Evolutionary conservation across 2,797 vertebrate species (phyloP).

Genomic region (Acanthurus lineatus): DNA sequence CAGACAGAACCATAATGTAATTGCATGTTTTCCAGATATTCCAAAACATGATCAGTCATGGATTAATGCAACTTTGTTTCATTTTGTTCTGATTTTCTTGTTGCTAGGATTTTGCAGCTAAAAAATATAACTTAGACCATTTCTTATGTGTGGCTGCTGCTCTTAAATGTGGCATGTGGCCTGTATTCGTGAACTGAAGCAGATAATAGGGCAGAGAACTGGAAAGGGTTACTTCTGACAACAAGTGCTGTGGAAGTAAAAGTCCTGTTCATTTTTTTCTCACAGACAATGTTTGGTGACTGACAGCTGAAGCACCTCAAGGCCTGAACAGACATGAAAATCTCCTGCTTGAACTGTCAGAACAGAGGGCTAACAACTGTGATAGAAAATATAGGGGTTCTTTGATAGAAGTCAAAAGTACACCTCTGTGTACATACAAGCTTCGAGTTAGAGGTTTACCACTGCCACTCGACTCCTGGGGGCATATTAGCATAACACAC

Average conservation of each 20-base stretch:
- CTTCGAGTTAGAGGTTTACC: background rate
- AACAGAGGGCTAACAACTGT: background rate
- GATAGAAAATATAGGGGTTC: background rate
- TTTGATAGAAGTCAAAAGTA: background rate
- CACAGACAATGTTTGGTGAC: background rate
- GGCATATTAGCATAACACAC: no score
- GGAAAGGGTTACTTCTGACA: background rate
- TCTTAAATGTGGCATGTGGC: slow-evolving; percentile 1
- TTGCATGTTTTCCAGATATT: background rate
- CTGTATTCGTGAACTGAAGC: background rate
- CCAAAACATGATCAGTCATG: background rate
- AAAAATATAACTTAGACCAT: background rate
- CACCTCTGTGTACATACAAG: background rate
- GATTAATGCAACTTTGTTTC: slow-evolving; percentile 7
- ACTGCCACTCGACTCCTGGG: no score
- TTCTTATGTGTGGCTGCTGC: background rate
- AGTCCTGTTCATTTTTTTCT: background rate
- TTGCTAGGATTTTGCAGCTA: background rate
- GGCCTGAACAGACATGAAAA: background rate
- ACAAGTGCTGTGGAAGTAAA: background rate
- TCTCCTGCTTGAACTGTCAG: background rate
- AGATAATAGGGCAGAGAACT: background rate
- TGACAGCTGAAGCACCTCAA: slow-evolving; percentile 2
- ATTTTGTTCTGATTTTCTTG: background rate
- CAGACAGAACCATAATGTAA: background rate